Evolutionary conservation across 2,888 invertebrate species (phyloP).

Genomic region (Apamea monoglypha): DNA sequence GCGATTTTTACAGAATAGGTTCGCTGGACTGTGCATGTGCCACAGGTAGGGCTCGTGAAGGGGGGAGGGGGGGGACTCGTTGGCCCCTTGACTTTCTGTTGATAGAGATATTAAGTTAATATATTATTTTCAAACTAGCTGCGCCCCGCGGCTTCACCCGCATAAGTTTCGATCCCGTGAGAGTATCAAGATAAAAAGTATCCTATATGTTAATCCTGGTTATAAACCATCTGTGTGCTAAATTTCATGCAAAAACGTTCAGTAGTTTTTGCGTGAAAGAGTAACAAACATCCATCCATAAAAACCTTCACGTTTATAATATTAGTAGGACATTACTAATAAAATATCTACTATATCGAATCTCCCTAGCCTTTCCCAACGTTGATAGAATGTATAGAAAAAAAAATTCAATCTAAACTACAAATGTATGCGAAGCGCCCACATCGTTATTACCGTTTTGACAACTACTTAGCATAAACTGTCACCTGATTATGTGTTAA

Average conservation of each 20-base stretch:
- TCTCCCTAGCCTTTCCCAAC: not conserved
- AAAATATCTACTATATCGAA: not conserved
- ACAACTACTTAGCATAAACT: conserved; percentile 36
- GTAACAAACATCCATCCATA: too few species aligned
- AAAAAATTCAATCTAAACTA: not conserved
- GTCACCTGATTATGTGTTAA: conserved; percentile 26
- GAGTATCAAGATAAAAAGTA: too few species aligned
- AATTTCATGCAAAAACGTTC: too few species aligned
- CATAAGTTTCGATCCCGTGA: too few species aligned
- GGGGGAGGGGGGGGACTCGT: not conserved
- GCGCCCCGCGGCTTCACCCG: too few species aligned
- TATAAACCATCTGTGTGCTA: too few species aligned
- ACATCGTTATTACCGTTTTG: conserved; percentile 25
- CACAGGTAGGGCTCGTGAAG: not conserved
- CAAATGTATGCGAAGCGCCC: conserved; percentile 32
- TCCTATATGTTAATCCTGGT: too few species aligned
- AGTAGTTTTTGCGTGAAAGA: too few species aligned
- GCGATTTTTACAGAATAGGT: not conserved
- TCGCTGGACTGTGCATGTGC: not conserved
- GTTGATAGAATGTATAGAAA: not conserved
- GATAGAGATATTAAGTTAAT: not conserved
- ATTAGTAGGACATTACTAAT: not conserved
- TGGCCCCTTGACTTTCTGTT: not conserved
- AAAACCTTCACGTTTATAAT: too few species aligned
- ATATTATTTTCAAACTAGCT: not conserved